A percentile compares a stretch with the other conserved stretches of the same genome.
phyloP scores from a whole-genome alignment of 2,797 vertebrate species.

The Dicrostonyx torquatus region DNA sequence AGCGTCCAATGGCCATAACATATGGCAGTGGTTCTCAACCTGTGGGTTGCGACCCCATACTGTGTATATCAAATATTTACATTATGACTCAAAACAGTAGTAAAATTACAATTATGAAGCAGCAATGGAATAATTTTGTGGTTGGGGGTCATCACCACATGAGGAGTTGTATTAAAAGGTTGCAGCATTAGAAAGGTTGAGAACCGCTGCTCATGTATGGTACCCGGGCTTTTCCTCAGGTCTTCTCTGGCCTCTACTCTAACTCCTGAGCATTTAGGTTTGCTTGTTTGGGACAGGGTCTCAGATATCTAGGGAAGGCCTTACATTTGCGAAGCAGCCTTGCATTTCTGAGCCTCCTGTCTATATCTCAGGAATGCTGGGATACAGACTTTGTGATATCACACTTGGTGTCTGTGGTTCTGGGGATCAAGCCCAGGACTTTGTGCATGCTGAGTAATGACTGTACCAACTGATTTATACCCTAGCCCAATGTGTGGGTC shows the following conservation, averaged over 20 bases:
- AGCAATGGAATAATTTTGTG: background rate
- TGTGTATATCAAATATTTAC: background rate
- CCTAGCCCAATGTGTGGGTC: background rate
- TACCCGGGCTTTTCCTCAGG: background rate
- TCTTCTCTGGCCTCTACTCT: background rate
- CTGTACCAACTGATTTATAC: background rate
- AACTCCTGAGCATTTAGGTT: background rate
- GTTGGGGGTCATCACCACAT: background rate
- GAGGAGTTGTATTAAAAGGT: background rate
- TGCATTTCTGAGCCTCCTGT: background rate
- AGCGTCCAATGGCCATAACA: too few relatives aligned
- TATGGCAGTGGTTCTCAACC: background rate
- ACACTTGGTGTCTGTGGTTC: background rate
- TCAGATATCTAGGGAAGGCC: background rate
- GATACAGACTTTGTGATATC: background rate
- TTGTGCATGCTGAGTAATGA: too few relatives aligned
- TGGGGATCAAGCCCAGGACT: background rate
- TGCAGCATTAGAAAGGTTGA: background rate
- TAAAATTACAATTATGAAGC: background rate
- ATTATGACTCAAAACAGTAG: background rate
- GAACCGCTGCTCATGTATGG: background rate
- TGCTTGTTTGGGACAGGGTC: background rate
- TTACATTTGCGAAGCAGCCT: background rate
- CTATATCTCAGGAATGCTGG: background rate
- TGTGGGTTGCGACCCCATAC: background rate